Conservation (phyloP, 2,797 vertebrate species). For the Tenualosa thibaudeaui region DNA sequence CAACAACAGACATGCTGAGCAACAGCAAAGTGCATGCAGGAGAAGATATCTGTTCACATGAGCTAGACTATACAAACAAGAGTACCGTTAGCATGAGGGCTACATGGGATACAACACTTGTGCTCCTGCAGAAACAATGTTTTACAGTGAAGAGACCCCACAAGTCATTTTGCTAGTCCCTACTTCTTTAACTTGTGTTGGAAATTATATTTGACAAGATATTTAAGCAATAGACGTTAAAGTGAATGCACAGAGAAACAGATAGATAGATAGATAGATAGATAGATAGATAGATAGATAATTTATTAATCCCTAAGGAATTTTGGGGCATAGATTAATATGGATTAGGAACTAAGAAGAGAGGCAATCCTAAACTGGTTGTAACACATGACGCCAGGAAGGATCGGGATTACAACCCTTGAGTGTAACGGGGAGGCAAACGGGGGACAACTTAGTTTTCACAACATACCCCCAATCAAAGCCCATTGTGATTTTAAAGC, state of each 20-base stretch:
- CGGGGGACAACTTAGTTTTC: background rate
- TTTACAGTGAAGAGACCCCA: background rate
- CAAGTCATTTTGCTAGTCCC: no score
- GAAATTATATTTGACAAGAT: background rate
- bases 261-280: no score
- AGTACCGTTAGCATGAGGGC: background rate
- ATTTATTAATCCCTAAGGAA: no score
- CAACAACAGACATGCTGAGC: background rate
- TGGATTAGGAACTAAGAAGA: background rate
- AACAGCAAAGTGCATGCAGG: background rate
- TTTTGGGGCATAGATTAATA: no score
- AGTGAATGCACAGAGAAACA: background rate
- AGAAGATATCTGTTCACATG: background rate
- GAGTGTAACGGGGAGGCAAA: background rate
- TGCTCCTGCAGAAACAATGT: background rate
- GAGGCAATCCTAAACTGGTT: background rate
- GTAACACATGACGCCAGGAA: constrained; percentile 33
- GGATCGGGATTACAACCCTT: constrained; percentile 41
- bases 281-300: no score
- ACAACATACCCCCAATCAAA: constrained; percentile 22
- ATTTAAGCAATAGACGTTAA: background rate
- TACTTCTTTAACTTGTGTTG: no score
- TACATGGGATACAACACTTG: background rate
- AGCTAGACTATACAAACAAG: background rate
- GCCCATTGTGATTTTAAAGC: constrained; percentile 28